Base-by-base conservation (phyloP, 2,888 invertebrate genomes). In the Cantharis rufa region DNA sequence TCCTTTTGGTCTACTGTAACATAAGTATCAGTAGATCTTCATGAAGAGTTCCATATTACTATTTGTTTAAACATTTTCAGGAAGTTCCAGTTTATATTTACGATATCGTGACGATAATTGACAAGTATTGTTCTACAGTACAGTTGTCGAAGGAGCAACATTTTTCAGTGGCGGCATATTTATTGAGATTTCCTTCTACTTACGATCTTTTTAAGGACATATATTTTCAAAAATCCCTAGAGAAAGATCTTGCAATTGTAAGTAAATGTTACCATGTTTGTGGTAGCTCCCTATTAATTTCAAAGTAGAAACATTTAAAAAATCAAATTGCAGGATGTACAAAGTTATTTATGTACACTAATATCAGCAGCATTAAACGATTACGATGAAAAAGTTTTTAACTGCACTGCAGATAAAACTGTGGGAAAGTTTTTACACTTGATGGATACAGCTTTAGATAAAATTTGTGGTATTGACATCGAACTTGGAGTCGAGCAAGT, bases 391-490 rank as follows among this genome's bases (percentile, higher is more conserved):
- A 77, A 77, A 32, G 61, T 84, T 68, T 66, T 75, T 21, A 76
- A 75, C 15, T 75, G 79, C 11, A 69, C 24, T 16, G 21, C 32
- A 10, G 78, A 74, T 27, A 81, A 77, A 15, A 75, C 78, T 21
- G 80, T 81, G 18, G 84, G 84, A 10, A 85, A 81, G 77, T 88
- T 88, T 81, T 82, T 87, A 62, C 85, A 83, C 74, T 86, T 84
- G 80, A 86, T 88, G 84, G 87, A 88, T 81, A 75, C 79, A 28
- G 84, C 86, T 18, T 80, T 88, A 16, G 85, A 87, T 68, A 84
- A 83, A 81, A 80, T 87, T 11, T 76, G 80, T 11, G 80, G 83
- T 79, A 84, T 87, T 64, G 80, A 85, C 70, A 77, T 83, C 21
- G 80, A 82, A 68, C 70, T 72, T 62, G 68, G 76, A 15, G 72